Evolutionary conservation across 2,113 vertebrate species (phyloP), one percentile per base, ranked within the genome.

Genomic region (Erpornis zantholeuca): DNA sequence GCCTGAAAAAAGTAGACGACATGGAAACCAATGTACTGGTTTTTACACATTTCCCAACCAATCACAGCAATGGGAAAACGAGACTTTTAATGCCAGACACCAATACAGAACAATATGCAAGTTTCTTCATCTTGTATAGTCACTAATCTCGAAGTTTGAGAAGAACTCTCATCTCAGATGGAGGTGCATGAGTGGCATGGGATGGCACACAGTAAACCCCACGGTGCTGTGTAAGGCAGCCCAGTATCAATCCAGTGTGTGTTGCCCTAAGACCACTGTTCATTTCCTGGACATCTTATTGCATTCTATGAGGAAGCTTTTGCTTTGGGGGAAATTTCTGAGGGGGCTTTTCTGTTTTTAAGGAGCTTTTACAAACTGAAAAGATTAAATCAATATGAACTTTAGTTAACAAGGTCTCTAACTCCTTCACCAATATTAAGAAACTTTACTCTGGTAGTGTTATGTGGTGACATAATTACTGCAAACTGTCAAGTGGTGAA

Each of bases 11-110:
- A 79, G 92, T 38, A 97, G 89, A 94, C 93, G 60, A 95, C 94
- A 81, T 95, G 95, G 96, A 97, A 96, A 93, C 63, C 73, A 92
- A 73, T 2, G 15, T 79, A 93, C 72, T 92, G 66, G 8, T 56
- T 96, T 94, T 82, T 38, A 95, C 68, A 97, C 93, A 97, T 94
- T 97, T 97, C 95, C 97, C 97, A 97, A 96, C 92, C 96, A 92
- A 94, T 94, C 96, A 95, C 96, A 96, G 92, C 95, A 96, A 92
- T 87, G 92, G 96, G 95, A 97, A 98, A 95, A 96, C 27, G 3
- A 93, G 94, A 97, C 95, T 92, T 90, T 95, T 96, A 96, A 97
- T 91, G 91, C 57, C 88, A 95, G 90, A 93, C 93, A 95, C 56
- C 71, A 40, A 83, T 71, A 94, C 49, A 13, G 70, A 75, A 93